Conservation (phyloP, 2,888 invertebrate species). For the Branchellion lobata region DNA sequence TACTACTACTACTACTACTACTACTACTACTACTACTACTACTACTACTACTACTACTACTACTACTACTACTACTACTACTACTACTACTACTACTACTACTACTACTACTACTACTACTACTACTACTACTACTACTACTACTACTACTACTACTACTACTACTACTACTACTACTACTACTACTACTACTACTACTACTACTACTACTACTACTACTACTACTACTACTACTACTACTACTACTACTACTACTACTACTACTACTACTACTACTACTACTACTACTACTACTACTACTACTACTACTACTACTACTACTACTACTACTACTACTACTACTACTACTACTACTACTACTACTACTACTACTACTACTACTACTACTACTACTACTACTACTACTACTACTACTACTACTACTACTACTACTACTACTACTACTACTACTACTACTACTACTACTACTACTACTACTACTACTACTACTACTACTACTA, state of each 20-base stretch:
- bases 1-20: not conserved
- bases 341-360: slow-evolving; percentile 9
- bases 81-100: not conserved
- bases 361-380: slow-evolving; percentile 9
- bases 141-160: not conserved
- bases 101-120: not conserved
- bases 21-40: not conserved
- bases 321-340: slow-evolving; percentile 9
- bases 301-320: slow-evolving; percentile 9
- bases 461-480: slow-evolving; percentile 3
- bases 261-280: slow-evolving; percentile 9
- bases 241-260: slow-evolving; percentile 9
- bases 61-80: not conserved
- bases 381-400: slow-evolving; percentile 9
- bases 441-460: not conserved
- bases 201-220: not conserved
- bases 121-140: not conserved
- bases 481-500: slow-evolving; percentile 9
- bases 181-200: slow-evolving; percentile 4
- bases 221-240: slow-evolving; percentile 8
- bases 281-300: slow-evolving; percentile 9
- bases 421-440: slow-evolving; percentile 9
- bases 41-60: not conserved
- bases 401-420: slow-evolving; percentile 9
- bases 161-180: not conserved